Base-by-base conservation (phyloP, 2,113 vertebrate species). In the Alouatta palliata region DNA sequence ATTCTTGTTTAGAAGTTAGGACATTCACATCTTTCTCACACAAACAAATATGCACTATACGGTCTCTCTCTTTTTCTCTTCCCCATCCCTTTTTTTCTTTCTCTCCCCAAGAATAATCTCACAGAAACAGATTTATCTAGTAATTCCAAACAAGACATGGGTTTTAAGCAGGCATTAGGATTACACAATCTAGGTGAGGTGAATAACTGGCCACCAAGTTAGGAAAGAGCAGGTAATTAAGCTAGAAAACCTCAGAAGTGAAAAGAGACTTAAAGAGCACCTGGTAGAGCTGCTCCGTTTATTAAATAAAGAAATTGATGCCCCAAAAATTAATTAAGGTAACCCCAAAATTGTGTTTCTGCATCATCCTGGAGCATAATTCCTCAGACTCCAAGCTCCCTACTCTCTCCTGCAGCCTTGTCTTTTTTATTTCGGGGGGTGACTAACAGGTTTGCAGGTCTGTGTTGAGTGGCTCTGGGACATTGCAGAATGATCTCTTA, bases 261-360 rank as follows among this genome's bases (percentile, higher is more conserved):
- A 76, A 81, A 40, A 12, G 70, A 73, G 9, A 56, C 37, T 43
- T 66, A 6, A 54, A 30, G 20, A 37, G 21, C 52, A 68, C 30
- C 8, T 14, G 61, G 13, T 10, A 45, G 16, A 68, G 2, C 1
- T 1, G 9, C 19, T 75, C 8, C 3, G 4, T 21, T 68, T 64
- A 76, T 54, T 35, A 47, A 25, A 25, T 13, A 73, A 82, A 11
- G 37, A 88, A 87, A 54, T 5, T 4, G 12, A 27, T 58, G 32
- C 13, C 6, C 37, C 20, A 16, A 70, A 68, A 76, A 12, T 76
- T 68, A 91, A 19, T 40, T 71, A 92, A 64, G 16, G 21, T 49
- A 61, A 80, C n/a, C 52, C 11, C 43, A 27, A 61, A 40, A 91
- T 45, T 40, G n/a, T 73, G 32, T 64, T 45, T 95, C 52, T 89